A percentile compares a stretch with the other conserved stretches of the same genome.
Evolutionary conservation across 1,140 invertebrate genomes (phyloP).

Genomic region (Acyrthosiphon pisum): DNA sequence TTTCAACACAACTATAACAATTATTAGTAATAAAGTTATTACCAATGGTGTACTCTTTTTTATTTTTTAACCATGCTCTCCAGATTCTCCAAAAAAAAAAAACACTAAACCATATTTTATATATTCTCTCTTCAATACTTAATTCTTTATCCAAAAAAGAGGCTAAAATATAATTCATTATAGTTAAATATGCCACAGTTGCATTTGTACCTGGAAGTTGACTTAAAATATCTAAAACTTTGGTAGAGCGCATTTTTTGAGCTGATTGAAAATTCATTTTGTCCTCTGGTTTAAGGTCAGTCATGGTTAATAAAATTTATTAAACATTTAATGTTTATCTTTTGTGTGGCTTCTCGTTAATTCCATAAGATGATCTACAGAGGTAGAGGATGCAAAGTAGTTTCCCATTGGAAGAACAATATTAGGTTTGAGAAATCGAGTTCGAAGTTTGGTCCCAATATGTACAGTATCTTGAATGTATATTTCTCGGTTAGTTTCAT

Average conservation of each 20-base stretch:
- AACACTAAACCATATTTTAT: background rate
- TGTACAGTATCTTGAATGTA: background rate
- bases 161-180: background rate
- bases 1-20: background rate
- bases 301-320: background rate
- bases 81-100: background rate
- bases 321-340: background rate
- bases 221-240: background rate
- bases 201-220: background rate
- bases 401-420: background rate
- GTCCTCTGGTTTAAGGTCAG: background rate
- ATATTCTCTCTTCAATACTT: background rate
- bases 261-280: background rate
- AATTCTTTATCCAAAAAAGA: background rate
- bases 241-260: background rate
- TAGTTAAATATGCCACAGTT: background rate
- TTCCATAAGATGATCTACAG: background rate
- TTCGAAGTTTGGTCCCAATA: background rate
- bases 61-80: background rate
- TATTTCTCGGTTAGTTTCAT: background rate
- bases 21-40: constrained; percentile 2
- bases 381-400: background rate
- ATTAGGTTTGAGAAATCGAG: background rate
- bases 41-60: background rate
- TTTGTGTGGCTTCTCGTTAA: background rate